Base-by-base conservation (phyloP, 2,888 invertebrate species). In the Epicampocera succincta region DNA sequence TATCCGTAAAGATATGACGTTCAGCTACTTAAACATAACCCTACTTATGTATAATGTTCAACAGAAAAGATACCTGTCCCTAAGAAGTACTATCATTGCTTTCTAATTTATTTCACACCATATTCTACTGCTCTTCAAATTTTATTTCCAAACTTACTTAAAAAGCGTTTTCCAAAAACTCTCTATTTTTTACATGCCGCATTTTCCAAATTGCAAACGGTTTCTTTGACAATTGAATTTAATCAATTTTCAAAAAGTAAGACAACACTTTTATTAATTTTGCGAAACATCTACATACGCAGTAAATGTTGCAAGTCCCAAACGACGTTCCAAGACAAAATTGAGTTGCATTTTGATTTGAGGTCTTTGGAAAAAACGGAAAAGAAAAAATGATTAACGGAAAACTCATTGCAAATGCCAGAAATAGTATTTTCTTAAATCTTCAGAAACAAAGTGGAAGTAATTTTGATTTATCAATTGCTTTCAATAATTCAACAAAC, bases 231-330 rank as follows among this genome's bases (percentile, higher is more conserved):
- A 54, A 40, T 71, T 42, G 38, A 69, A 81, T 65, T 69, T 73
- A 76, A 81, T 81, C 48, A 77, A 81, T 73, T 77, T 81, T 77
- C 81, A 81, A 81, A 73, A 77, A 73, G 76, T 56, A 72, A 52
- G 48, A 73, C 81, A 81, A 81, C 68, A 81, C 76, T 81, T 81
- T 76, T 50, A 42, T 25, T 56, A 68, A 69, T 72, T 68, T 61
- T 52, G 21, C 46, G 12, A 52, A 66, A 19, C 29, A 58, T n/a
- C n/a, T 60, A 8, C 6, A 29, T 29, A 29, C 21, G n/a, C 9
- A 46, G 11, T 19, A 17, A 46, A 19, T 46, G 46, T 46, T 21
- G 33, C n/a, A 21, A 29, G 46, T 33, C 8, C 9, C 9, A 33
- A 46, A 44, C 9, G 29, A n/a, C 19, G 2, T 15, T 42, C 25